Percentiles rank a stretch among this genome's conserved stretches.
Evolutionary conservation across 2,888 invertebrate species (phyloP).

Genomic region (Campoplex nolae): DNA sequence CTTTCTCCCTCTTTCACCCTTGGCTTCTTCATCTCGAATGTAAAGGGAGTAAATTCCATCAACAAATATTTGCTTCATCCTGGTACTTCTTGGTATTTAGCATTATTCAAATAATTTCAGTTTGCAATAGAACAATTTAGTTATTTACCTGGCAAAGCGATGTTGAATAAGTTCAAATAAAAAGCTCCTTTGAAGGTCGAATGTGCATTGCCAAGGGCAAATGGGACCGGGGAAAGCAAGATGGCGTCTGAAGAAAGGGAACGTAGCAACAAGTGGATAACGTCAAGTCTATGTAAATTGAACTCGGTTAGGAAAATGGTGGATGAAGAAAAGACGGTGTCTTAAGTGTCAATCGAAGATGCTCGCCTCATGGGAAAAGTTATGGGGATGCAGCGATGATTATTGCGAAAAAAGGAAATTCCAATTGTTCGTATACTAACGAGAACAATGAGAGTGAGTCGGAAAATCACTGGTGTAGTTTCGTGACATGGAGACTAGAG

Average conservation of each 20-base stretch:
- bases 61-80: not conserved
- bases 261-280: not conserved
- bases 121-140: not conserved
- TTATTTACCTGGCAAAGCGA: not conserved
- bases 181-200: not conserved
- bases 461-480: not conserved
- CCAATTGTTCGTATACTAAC: not conserved
- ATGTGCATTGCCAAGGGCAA: not conserved
- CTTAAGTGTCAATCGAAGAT: not conserved
- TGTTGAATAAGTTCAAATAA: not conserved
- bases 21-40: not conserved
- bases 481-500: not conserved
- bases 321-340: not conserved
- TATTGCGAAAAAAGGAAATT: not conserved
- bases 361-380: not conserved
- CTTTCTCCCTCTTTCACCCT: slow-evolving; percentile 65
- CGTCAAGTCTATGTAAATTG: not conserved
- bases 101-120: not conserved
- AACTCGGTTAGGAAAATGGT: not conserved
- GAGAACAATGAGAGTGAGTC: not conserved
- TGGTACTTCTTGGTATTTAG: not conserved
- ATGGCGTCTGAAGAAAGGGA: not conserved
- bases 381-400: not conserved
- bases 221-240: not conserved
- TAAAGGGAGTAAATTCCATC: not conserved